A percentile compares a stretch with the other conserved stretches of the same genome.
phyloP scores from a whole-genome alignment of 2,888 invertebrate genomes.

The Dinocampus coccinellae region DNA sequence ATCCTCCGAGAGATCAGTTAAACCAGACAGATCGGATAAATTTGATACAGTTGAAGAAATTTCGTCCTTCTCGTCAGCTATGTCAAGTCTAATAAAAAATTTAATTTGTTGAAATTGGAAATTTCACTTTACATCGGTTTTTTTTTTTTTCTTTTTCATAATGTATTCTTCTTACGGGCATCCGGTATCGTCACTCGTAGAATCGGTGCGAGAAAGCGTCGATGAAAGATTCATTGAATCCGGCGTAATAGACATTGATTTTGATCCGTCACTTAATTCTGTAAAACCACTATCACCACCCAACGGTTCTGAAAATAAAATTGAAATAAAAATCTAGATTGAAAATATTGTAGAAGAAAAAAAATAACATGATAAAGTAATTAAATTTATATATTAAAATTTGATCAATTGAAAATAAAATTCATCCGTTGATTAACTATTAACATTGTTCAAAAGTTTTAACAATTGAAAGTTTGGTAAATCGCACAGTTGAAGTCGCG shows the following conservation, averaged over 20 bases:
- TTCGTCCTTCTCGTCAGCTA: conserved; percentile 66
- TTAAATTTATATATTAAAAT: no score
- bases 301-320: conserved; percentile 55
- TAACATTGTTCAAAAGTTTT: not conserved
- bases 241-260: conserved; percentile 59
- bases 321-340: not conserved
- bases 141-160: not conserved
- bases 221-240: conserved; percentile 57
- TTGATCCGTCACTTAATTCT: conserved; percentile 63
- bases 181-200: conserved; percentile 64
- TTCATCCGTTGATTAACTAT: not conserved
- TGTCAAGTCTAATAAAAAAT: conserved; percentile 57
- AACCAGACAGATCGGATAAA: conserved; percentile 74
- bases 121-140: not conserved
- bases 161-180: conserved; percentile 60
- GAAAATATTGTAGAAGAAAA: not conserved
- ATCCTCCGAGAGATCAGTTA: conserved; percentile 76
- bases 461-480: conserved; percentile 26
- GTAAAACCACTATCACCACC: conserved; percentile 62
- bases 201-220: conserved; percentile 59
- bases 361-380: conserved; percentile 7
- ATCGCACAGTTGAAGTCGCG: conserved; percentile 52
- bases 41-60: conserved; percentile 72
- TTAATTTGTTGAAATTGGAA: not conserved
- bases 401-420: not conserved